phyloP scores from a whole-genome alignment of 30 jellyfish, hydroid and myxozoan genomes.

The Pelagia noctiluca region DNA sequence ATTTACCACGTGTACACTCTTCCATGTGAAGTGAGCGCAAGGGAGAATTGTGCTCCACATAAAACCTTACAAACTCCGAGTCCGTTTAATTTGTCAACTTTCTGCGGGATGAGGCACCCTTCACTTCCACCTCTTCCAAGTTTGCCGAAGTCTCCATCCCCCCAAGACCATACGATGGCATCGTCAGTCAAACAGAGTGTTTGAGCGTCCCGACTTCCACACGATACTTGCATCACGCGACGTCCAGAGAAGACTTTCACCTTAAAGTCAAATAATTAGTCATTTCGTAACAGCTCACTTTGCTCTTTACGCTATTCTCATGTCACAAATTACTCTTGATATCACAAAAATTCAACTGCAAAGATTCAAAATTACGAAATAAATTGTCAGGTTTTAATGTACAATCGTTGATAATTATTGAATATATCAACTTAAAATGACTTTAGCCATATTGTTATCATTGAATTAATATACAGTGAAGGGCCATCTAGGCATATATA shows the following conservation, averaged over 20 bases:
- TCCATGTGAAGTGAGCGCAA: slow-evolving; percentile 87
- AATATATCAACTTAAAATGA: no score
- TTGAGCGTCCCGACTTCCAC: slow-evolving; percentile 96
- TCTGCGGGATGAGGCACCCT: slow-evolving; percentile 79
- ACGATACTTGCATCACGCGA: slow-evolving; percentile 78
- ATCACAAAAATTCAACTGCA: no score
- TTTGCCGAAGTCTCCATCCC: slow-evolving; percentile 97
- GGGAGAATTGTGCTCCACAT: slow-evolving; percentile 97
- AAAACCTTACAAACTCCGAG: slow-evolving; percentile 75
- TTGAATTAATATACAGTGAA: no score
- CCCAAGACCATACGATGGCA: slow-evolving; percentile 93
- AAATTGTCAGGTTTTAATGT: no score
- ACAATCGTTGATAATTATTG: no score
- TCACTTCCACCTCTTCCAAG: slow-evolving; percentile 98
- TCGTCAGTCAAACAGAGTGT: slow-evolving; percentile 85
- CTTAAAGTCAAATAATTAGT: slow-evolving; percentile 33
- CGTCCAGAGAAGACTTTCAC: slow-evolving; percentile 79
- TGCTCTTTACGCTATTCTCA: no score
- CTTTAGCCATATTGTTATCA: no score
- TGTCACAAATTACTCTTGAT: no score
- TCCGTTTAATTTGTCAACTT: slow-evolving; percentile 57
- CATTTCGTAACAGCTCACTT: no score
- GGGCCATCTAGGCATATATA: no score
- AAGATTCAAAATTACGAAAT: no score
- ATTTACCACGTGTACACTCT: slow-evolving; percentile 86